Evolutionary conservation across 2,113 vertebrate species (phyloP).

Genomic region (Herpailurus yagouaroundi): DNA sequence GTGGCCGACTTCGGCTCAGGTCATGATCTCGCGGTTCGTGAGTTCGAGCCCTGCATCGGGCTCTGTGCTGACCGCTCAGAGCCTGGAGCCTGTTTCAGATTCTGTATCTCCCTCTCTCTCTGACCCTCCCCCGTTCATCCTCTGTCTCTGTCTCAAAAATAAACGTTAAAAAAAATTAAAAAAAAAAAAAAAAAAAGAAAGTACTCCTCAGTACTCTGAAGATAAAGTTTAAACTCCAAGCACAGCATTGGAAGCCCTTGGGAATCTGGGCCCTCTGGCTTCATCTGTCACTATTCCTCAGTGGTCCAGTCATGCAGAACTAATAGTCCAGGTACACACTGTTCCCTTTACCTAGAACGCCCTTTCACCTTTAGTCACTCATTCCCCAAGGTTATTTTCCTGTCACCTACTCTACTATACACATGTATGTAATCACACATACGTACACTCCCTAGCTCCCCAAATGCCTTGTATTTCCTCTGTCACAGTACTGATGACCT

Average conservation of each 20-base stretch:
- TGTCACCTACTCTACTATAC: neutral
- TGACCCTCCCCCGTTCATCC: too few relatives aligned
- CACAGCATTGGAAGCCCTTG: neutral
- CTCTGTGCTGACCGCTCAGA: too few relatives aligned
- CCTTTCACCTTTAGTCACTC: neutral
- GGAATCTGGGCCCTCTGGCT: neutral
- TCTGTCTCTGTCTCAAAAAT: too few relatives aligned
- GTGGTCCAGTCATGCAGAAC: neutral
- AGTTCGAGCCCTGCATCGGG: too few relatives aligned
- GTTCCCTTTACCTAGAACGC: neutral
- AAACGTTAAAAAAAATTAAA: too few relatives aligned
- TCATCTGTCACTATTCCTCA: neutral
- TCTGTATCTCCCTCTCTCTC: too few relatives aligned
- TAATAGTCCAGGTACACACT: neutral
- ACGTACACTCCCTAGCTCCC: neutral
- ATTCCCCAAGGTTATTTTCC: neutral
- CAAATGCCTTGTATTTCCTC: neutral
- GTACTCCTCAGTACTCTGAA: neutral
- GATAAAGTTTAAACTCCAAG: conserved; percentile 4
- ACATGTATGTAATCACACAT: neutral
- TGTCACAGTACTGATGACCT: neutral
- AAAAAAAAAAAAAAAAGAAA: neutral
- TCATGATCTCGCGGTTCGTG: too few relatives aligned
- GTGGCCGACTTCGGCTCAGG: too few relatives aligned
- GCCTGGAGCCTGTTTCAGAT: too few relatives aligned